Evolutionary conservation across 2,113 vertebrate genomes (phyloP).

Genomic region (Pangasianodon hypophthalmus): DNA sequence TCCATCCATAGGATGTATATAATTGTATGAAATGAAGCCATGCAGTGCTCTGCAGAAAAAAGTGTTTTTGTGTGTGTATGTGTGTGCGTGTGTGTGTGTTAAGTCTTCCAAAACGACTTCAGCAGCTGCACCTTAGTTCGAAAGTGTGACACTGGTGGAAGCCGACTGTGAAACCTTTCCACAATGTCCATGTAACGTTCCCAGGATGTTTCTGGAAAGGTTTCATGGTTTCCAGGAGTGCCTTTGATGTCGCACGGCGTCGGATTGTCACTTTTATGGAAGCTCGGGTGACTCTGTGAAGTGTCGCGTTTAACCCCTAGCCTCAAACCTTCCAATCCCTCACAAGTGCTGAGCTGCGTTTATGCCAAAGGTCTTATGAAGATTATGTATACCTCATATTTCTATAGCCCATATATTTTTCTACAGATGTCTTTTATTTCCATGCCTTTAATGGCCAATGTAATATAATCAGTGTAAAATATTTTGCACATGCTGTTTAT

Average conservation of each 20-base stretch:
- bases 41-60: neutral
- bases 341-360: conserved; percentile 38
- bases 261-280: conserved; percentile 43
- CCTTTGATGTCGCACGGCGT: conserved; percentile 46
- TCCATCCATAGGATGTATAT: neutral
- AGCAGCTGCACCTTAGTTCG: conserved; percentile 57
- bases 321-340: conserved; percentile 47
- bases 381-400: conserved; percentile 39
- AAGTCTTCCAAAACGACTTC: conserved; percentile 52
- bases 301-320: conserved; percentile 27
- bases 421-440: conserved; percentile 61
- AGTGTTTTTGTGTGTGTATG: conserved; percentile 29
- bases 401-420: conserved; percentile 69
- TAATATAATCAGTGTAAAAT: conserved; percentile 50
- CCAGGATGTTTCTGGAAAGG: conserved; percentile 10
- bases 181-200: conserved; percentile 24
- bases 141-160: neutral
- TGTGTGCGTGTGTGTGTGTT: conserved; percentile 17
- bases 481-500: conserved; percentile 51
- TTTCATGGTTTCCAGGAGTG: conserved; percentile 36
- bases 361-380: conserved; percentile 57
- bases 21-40: conserved; percentile 7
- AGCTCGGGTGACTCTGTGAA: conserved; percentile 41
- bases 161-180: conserved; percentile 14
- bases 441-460: conserved; percentile 49